Percentiles rank a stretch among this genome's conserved stretches.
These are phyloP conservation scores for Laticauda laticaudata DNA, from an alignment of 2,113 vertebrate genomes.

Conservation along the genomic window DNA sequence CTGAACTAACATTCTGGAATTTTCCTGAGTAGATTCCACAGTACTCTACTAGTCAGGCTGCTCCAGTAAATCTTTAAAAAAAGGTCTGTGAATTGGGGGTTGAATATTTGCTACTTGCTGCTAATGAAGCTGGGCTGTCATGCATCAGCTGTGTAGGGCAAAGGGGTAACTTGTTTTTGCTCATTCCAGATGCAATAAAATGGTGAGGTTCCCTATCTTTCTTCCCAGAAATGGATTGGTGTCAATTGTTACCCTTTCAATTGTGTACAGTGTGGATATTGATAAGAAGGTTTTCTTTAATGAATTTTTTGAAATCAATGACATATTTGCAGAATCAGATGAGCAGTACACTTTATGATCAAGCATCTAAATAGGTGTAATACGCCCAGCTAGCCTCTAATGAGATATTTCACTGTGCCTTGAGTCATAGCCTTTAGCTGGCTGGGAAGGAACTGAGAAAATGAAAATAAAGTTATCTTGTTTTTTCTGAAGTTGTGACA, in stretches of 20 bases:
- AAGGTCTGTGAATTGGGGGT: not conserved
- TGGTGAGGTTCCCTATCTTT: not conserved
- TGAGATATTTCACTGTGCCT: not conserved
- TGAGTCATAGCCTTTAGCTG: too few relatives aligned
- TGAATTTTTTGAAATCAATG: not conserved
- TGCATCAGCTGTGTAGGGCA: not conserved
- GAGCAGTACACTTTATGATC: not conserved
- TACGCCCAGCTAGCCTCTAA: not conserved
- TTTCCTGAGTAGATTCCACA: not conserved
- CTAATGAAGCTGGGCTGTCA: not conserved
- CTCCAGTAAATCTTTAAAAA: not conserved
- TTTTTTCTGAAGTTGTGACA: not conserved
- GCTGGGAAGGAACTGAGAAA: not conserved
- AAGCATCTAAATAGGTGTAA: not conserved
- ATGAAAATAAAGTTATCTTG: not conserved
- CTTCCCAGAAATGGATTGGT: not conserved
- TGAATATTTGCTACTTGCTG: not conserved
- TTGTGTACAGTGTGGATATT: not conserved
- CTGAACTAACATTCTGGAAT: not conserved
- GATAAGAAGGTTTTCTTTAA: not conserved
- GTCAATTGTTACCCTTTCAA: not conserved
- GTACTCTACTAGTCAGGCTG: not conserved
- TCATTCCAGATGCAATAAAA: not conserved
- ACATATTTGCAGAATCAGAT: not conserved
- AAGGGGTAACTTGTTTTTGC: not conserved